Percentiles rank a stretch among this genome's conserved stretches.
Evolutionary conservation across 2,888 invertebrate genomes (phyloP).

Genomic region (Orthosia cruda): DNA sequence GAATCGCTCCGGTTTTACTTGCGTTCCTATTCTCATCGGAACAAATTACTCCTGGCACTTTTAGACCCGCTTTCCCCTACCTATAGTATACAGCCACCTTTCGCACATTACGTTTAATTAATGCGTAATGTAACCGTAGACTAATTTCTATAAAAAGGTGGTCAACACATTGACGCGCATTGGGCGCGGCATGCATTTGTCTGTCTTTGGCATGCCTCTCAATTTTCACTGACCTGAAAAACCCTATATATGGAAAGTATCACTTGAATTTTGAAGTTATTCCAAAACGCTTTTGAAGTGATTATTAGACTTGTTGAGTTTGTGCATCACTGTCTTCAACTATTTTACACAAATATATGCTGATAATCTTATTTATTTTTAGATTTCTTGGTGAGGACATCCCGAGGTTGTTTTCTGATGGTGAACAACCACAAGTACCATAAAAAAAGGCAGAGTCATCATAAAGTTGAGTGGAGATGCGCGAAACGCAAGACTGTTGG

Average conservation of each 20-base stretch:
- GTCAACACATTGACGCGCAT: not conserved
- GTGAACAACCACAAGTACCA: slow-evolving; percentile 72
- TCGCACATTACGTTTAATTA: too few relatives aligned
- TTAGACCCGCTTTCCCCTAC: too few relatives aligned
- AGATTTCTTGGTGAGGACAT: slow-evolving; percentile 58
- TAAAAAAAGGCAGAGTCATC: slow-evolving; percentile 63
- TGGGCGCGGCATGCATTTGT: not conserved
- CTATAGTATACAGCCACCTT: too few relatives aligned
- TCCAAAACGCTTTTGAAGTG: not conserved
- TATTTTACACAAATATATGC: not conserved
- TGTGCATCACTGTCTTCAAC: not conserved
- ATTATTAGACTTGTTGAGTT: too few relatives aligned
- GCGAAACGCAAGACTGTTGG: slow-evolving; percentile 69
- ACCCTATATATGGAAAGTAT: not conserved
- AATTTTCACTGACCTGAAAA: not conserved
- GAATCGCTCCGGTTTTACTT: too few relatives aligned
- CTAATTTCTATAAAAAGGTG: too few relatives aligned
- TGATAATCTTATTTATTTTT: slow-evolving; percentile 5
- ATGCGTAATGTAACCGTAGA: not conserved
- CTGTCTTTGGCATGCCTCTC: not conserved
- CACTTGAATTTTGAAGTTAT: not conserved
- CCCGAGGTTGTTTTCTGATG: slow-evolving; percentile 67
- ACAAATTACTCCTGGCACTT: too few relatives aligned
- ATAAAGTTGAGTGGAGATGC: slow-evolving; percentile 73
- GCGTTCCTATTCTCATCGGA: too few relatives aligned